Evolutionary conservation across 2,888 invertebrate genomes (phyloP).

Genomic region (Papilio protenor): DNA sequence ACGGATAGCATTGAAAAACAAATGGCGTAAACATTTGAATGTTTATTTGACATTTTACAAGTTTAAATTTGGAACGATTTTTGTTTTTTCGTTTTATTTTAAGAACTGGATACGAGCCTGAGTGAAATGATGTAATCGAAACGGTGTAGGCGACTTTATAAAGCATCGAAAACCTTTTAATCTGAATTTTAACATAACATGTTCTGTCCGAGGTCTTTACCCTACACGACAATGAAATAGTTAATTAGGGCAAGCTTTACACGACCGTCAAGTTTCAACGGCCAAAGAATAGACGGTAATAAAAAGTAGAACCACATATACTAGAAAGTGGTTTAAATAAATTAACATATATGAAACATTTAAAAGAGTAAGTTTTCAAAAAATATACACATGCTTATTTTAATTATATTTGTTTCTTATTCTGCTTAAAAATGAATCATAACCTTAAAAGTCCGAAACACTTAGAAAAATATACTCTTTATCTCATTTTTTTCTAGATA

Average conservation of each 20-base stretch:
- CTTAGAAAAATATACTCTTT: no score
- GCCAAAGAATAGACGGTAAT: neutral
- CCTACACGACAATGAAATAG: neutral
- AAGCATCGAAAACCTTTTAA: neutral
- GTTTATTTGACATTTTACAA: neutral
- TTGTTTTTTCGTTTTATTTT: neutral
- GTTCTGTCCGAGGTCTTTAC: neutral
- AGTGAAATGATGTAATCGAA: neutral
- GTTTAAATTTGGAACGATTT: conserved; percentile 2
- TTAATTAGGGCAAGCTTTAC: conserved; percentile 4
- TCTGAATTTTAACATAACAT: neutral
- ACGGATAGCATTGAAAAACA: neutral
- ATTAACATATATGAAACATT: no score
- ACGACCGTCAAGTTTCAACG: neutral
- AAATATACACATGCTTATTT: no score
- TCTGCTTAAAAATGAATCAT: no score
- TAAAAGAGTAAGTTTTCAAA: no score
- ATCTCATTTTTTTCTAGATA: no score
- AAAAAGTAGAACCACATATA: neutral
- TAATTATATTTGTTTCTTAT: no score
- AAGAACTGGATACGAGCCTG: conserved; percentile 2
- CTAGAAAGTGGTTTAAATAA: neutral
- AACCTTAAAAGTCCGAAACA: no score
- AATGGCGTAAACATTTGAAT: neutral
- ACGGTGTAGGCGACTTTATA: neutral